A percentile compares a stretch with the other conserved stretches of the same genome.
phyloP scores from a whole-genome alignment of 2,888 invertebrate species.

The Julus scandinavius region DNA sequence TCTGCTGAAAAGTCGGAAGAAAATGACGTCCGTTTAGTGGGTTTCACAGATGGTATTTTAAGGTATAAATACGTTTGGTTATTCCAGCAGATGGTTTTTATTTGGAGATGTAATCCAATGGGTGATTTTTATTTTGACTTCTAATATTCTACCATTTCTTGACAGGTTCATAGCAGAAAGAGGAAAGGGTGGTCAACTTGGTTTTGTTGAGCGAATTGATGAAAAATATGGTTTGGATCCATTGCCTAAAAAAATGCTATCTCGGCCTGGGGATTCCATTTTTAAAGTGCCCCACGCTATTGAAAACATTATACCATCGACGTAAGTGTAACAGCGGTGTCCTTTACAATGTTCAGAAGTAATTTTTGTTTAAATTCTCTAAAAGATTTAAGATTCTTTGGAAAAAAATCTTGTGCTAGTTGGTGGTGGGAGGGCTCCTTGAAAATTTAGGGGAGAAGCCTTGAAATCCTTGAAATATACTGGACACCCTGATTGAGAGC shows the following conservation, averaged over 20 bases:
- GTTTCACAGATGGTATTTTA: constrained; percentile 67
- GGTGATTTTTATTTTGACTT: background rate
- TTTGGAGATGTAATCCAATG: constrained; percentile 7
- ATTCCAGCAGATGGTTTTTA: background rate
- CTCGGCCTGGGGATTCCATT: constrained; percentile 29
- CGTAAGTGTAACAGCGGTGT: background rate
- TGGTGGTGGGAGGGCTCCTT: no score
- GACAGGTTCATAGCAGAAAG: constrained; percentile 67
- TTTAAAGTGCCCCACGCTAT: background rate
- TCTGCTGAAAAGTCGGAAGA: constrained; percentile 26
- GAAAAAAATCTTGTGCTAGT: no score
- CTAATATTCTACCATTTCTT: constrained; percentile 11
- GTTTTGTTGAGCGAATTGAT: constrained; percentile 67
- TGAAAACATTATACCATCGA: constrained; percentile 41
- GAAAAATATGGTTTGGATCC: constrained; percentile 64
- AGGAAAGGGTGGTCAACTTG: constrained; percentile 65
- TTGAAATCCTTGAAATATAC: no score
- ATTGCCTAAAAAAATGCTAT: constrained; percentile 35
- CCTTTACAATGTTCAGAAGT: background rate
- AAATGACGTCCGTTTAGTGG: constrained; percentile 65
- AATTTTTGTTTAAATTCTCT: no score
- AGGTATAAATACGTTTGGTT: constrained; percentile 62
- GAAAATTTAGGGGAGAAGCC: no score
- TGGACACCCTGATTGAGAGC: no score
- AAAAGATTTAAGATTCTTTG: no score